Evolutionary conservation across 2,113 vertebrate species (phyloP), one percentile per base, ranked within the genome.

Genomic region (Archilochus colubris): DNA sequence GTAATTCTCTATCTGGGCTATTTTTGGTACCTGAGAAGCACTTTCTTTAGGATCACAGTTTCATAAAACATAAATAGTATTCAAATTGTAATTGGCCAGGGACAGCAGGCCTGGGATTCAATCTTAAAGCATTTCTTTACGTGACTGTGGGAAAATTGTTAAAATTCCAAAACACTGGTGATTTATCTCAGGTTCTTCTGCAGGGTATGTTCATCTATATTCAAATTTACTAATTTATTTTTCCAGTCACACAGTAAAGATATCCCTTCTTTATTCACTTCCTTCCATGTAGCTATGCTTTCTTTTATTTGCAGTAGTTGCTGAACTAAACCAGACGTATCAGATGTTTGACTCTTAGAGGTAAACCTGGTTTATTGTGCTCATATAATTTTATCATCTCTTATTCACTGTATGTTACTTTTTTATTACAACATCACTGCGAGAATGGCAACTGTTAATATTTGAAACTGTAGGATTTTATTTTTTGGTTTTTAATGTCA

Each of bases 341-440:
- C 43, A 69, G 69, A 63, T 22, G 40, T 86, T 81, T 62, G 38
- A 57, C 69, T 84, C 48, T 16, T 64, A 30, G 67, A 82, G 73
- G 46, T 57, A 53, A 12, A 64, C 46, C 67, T 91, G 61, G 46
- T 86, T 73, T 53, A 72, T 88, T 14, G n/a, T 14, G 43, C 80
- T 93, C 36, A n/a, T 57, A 63, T 13, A 92, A 95, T 80, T 89
- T 95, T 75, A 88, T 48, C 80, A 22, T 69, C 43, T 81, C 40
- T 68, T 38, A 57, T 14, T 82, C 59, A 88, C 74, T 51, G 66
- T 30, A 36, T 7, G 31, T 51, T 87, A 36, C 5, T 24, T 48
- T 46, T 88, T 74, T 59, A 57, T 55, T 66, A 50, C n/a, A 61
- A 11, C 5, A 58, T 13, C 82, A 50, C 46, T 55, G 38, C 40